Conservation (phyloP, 2,888 invertebrate species). For the Nomada ruficornis region DNA sequence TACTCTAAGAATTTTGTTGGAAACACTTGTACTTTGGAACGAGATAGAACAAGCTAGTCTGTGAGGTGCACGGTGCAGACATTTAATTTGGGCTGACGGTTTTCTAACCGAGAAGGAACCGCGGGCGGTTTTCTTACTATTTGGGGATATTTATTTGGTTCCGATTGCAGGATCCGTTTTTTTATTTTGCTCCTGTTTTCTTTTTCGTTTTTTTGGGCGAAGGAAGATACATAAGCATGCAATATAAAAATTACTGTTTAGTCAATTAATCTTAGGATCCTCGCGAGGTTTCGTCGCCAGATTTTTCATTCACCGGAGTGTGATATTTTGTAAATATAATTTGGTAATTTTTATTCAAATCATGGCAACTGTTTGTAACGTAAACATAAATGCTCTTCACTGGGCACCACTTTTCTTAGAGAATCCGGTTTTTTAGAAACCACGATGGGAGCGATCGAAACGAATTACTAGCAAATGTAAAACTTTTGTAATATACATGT, state of each 20-base stretch:
- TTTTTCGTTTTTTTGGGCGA: background rate
- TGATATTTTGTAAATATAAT: background rate
- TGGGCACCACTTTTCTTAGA: constrained; percentile 21
- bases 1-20: background rate
- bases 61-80: background rate
- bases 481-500: constrained; percentile 74
- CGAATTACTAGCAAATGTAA: constrained; percentile 18
- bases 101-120: constrained; percentile 13
- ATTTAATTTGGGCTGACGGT: background rate
- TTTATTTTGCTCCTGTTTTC: too few relatives aligned
- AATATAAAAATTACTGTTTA: background rate
- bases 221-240: background rate
- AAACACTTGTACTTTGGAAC: background rate
- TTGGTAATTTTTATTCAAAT: background rate
- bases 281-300: background rate
- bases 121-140: constrained; percentile 49
- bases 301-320: background rate
- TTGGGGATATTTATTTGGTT: background rate
- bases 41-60: constrained; percentile 2
- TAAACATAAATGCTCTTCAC: background rate
- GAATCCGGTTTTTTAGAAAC: constrained; percentile 42
- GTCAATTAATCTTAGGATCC: background rate
- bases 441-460: constrained; percentile 2
- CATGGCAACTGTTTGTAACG: background rate
- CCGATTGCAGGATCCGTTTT: background rate